phyloP scores from a whole-genome alignment of 2,113 vertebrate genomes.

The Motacilla tschutschensis region DNA sequence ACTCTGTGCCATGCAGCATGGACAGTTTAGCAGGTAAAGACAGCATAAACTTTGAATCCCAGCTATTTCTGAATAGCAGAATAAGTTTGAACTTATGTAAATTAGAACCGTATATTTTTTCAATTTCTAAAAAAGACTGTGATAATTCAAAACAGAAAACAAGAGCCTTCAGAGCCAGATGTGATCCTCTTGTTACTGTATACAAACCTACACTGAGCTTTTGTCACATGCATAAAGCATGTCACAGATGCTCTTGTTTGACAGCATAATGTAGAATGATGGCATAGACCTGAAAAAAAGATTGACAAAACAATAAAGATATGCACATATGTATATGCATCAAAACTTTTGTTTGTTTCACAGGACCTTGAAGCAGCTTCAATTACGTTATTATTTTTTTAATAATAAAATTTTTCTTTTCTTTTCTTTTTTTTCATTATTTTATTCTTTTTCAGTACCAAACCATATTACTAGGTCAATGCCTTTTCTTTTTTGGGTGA shows the following conservation, averaged over 20 bases:
- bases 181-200: not conserved
- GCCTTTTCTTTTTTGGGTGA: not conserved
- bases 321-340: not conserved
- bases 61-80: not conserved
- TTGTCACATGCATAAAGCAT: not conserved
- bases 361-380: not conserved
- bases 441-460: not conserved
- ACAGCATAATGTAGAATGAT: not conserved
- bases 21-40: not conserved
- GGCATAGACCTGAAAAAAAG: not conserved
- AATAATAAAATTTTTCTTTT: not conserved
- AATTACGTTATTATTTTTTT: not conserved
- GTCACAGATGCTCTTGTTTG: not conserved
- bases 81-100: not conserved
- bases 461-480: not conserved
- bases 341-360: not conserved
- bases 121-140: not conserved
- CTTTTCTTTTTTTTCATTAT: not conserved
- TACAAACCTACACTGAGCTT: not conserved
- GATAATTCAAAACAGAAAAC: not conserved
- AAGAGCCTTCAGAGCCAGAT: not conserved
- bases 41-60: not conserved
- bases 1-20: not conserved
- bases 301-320: not conserved
- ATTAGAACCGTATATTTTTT: not conserved